Conservation (phyloP, 2,888 invertebrate genomes). For the Trisateles emortualis region DNA sequence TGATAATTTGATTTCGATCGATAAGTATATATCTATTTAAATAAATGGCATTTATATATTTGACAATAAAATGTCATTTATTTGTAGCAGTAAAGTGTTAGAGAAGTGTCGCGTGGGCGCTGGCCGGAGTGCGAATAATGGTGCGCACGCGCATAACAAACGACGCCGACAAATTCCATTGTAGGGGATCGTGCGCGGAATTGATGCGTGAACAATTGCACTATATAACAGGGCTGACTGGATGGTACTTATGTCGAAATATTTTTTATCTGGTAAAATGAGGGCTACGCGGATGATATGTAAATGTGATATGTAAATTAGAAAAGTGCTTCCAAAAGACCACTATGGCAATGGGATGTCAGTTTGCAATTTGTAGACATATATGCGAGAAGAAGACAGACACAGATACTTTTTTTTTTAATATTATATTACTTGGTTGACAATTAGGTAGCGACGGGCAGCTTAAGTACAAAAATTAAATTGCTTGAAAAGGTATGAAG, state of each 20-base stretch:
- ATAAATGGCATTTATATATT: constrained; percentile 17
- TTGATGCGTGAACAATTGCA: constrained; percentile 49
- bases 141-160: constrained; percentile 53
- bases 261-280: background rate
- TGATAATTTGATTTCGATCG: background rate
- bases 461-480: no score
- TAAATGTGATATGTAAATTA: no score
- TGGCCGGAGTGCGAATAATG: constrained; percentile 60
- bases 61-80: constrained; percentile 38
- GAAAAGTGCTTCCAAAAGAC: no score
- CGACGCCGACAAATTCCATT: constrained; percentile 59
- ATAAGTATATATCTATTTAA: background rate
- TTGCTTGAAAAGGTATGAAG: no score
- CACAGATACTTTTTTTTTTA: no score
- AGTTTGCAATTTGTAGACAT: no score
- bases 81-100: constrained; percentile 26
- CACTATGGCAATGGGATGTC: no score
- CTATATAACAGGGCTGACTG: constrained; percentile 15
- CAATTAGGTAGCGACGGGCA: no score
- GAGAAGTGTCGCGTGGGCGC: constrained; percentile 47
- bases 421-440: no score
- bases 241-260: no score
- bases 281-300: no score
- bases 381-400: no score
- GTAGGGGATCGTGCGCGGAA: constrained; percentile 60